Conservation (phyloP, 2,797 vertebrate genomes). For the Centroberyx gerrardi region DNA sequence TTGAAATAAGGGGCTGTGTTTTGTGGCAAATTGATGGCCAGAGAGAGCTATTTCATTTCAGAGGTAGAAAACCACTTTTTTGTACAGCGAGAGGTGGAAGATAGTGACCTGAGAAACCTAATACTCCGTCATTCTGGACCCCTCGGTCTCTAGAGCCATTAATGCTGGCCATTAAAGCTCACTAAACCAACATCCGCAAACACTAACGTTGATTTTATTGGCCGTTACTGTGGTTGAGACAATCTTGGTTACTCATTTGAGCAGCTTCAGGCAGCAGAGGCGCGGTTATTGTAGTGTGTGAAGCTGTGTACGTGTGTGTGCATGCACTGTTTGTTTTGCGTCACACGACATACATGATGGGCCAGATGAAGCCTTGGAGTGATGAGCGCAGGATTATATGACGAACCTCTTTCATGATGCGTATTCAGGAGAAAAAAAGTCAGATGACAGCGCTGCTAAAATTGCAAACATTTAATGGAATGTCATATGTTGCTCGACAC, state of each 20-base stretch:
- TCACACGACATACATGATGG: neutral
- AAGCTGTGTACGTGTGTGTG: neutral
- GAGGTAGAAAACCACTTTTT: neutral
- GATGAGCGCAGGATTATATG: slow-evolving; percentile 5
- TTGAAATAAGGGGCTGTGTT: slow-evolving; percentile 6
- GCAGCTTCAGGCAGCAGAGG: slow-evolving; percentile 23
- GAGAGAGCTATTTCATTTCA: neutral
- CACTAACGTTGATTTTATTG: slow-evolving; percentile 5
- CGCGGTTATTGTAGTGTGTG: slow-evolving; percentile 22
- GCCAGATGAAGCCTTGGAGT: slow-evolving; percentile 10
- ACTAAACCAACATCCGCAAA: neutral
- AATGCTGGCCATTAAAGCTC: neutral
- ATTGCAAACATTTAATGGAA: slow-evolving; percentile 11
- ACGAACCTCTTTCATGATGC: neutral
- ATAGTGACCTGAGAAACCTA: neutral
- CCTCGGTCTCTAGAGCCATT: slow-evolving; percentile 5
- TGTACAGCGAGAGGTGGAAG: neutral
- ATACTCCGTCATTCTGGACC: slow-evolving; percentile 1
- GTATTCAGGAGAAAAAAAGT: slow-evolving; percentile 8
- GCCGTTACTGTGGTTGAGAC: slow-evolving; percentile 3
- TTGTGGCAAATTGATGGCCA: neutral
- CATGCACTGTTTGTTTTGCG: slow-evolving; percentile 25
- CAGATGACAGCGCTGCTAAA: neutral
- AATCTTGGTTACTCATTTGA: slow-evolving; percentile 27
- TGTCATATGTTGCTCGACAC: neutral